Evolutionary conservation across 2,113 vertebrate species (phyloP).

Genomic region (Gobio gobio): DNA sequence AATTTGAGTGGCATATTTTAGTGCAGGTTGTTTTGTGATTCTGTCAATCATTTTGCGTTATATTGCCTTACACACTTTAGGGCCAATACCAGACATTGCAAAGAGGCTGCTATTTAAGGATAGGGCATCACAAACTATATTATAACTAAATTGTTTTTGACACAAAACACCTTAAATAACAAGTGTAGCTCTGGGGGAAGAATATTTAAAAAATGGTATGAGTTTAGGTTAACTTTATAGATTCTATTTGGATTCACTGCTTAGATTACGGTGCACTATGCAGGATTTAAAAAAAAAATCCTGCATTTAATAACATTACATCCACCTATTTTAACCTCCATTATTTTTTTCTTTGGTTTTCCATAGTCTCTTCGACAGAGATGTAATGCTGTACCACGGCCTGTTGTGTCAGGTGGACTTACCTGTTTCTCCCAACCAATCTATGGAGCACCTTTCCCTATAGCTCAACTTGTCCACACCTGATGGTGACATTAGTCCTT

Average conservation of each 20-base stretch:
- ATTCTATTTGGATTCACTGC: background rate
- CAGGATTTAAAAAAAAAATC: no score
- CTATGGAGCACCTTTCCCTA: slow-evolving; percentile 41
- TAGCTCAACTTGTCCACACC: slow-evolving; percentile 55
- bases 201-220: no score
- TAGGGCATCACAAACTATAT: no score
- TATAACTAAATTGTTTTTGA: no score
- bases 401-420: slow-evolving; percentile 51
- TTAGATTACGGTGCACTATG: no score
- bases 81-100: no score
- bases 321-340: background rate
- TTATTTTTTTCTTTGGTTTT: background rate
- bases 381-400: slow-evolving; percentile 60
- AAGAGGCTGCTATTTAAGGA: background rate
- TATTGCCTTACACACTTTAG: no score
- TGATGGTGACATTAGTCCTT: slow-evolving; percentile 61
- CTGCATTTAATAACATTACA: background rate
- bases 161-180: background rate
- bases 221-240: background rate
- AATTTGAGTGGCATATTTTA: no score
- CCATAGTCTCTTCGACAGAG: slow-evolving; percentile 60
- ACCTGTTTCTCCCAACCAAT: slow-evolving; percentile 40
- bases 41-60: no score
- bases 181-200: background rate
- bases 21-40: no score